Conservation (phyloP, 2,888 invertebrate species). For the Caenorhabditis afra region DNA sequence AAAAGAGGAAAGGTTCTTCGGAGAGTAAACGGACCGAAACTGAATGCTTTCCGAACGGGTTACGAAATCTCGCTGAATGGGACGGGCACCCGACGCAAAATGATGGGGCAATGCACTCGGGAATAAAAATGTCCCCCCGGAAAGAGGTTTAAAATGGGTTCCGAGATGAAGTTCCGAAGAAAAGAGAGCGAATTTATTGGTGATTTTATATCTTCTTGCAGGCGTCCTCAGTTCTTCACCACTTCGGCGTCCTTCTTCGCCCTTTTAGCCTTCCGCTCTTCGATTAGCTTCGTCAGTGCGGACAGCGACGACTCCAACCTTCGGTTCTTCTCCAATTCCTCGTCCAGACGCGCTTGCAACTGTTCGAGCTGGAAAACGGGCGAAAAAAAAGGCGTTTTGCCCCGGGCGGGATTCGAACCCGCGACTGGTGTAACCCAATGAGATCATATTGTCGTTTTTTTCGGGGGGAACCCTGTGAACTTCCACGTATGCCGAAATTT, state of each 20-base stretch:
- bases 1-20: not conserved
- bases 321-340: slow-evolving; percentile 29
- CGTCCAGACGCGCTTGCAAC: slow-evolving; percentile 21
- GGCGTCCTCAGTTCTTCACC: not conserved
- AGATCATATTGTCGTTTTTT: too few relatives aligned
- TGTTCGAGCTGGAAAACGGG: slow-evolving; percentile 43
- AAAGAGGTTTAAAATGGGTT: slow-evolving; percentile 1
- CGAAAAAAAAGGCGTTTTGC: not conserved
- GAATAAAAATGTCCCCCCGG: slow-evolving; percentile 2
- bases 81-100: too few relatives aligned
- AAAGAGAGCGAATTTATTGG: not conserved
- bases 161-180: not conserved
- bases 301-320: slow-evolving; percentile 19
- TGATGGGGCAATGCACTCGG: slow-evolving; percentile 2
- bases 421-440: slow-evolving; percentile 40
- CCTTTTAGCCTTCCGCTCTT: slow-evolving; percentile 22
- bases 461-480: too few relatives aligned
- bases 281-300: slow-evolving; percentile 16
- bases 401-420: slow-evolving; percentile 50
- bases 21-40: slow-evolving; percentile 5
- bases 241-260: slow-evolving; percentile 2
- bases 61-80: slow-evolving; percentile 11
- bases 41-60: slow-evolving; percentile 1
- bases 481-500: too few relatives aligned
- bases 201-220: too few relatives aligned